Base-by-base conservation (phyloP, 2,113 vertebrate genomes). In the Cathartes aura region DNA sequence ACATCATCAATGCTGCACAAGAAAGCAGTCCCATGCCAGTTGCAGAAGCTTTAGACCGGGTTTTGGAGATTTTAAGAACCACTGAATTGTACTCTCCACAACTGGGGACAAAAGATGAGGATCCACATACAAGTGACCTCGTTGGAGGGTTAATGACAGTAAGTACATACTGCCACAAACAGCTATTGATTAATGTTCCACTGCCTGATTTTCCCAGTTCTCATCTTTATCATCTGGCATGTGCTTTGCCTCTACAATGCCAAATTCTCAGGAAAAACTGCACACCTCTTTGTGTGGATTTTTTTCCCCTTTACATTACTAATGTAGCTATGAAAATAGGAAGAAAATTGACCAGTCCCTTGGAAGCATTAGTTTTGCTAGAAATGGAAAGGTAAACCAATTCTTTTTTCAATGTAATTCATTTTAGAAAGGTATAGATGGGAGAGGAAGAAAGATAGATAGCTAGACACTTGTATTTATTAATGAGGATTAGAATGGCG, bases 61-160 rank as follows among this genome's bases (percentile, higher is more conserved):
- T 99, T 93, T 98, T 99, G 97, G 99, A 99, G 97, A 99, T 99
- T 75, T 98, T 99, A 82, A 98, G 99, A 96, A 99, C 99, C 93
- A 99, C 99, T n/a, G 99, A 99, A 91, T 89, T 99, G 42, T 99
- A 99, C 88, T 99, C 99, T 48, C 99, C 99, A 5, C 99, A 99
- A 98, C 98, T 99, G 26, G 99, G 98, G 80, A 99, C 98, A 66
- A 99, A 99, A 97, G 99, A 99, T 56, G 99, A 99, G 62, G 99
- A 99, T 82, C 99, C 99, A 21, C 99, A 99, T 21, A 99, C 99
- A 42, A 99, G 94, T 30, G 99, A 99, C 98, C 99, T 99, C 1
- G 99, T 99, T 15, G 99, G 99, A 79, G 99, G 99, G 42, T 97
- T 99, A 43, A 99, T 99, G 99, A 99, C 99, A 84, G 99, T 99